phyloP scores from a whole-genome alignment of 2,888 invertebrate species.

The Psococerastis gibbosa region DNA sequence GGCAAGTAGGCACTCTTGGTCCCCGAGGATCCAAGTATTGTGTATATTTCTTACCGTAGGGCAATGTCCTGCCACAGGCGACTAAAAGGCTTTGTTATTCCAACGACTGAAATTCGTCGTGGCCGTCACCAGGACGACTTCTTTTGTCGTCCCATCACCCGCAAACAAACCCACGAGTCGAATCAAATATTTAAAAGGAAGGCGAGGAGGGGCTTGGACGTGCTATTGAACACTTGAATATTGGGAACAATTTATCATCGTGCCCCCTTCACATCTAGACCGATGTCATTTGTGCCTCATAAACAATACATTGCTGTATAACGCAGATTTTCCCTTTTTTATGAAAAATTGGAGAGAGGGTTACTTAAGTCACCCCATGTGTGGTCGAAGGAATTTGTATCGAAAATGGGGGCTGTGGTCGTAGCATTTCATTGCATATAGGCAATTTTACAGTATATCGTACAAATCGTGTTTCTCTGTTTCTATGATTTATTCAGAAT shows the following conservation, averaged over 20 bases:
- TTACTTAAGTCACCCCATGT: background rate
- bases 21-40: no score
- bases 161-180: background rate
- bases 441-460: no score
- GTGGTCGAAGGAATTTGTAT: background rate
- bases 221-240: background rate
- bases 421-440: no score
- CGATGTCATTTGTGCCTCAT: conserved; percentile 9
- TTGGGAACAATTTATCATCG: background rate
- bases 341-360: background rate
- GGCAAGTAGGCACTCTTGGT: no score
- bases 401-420: no score
- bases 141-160: background rate
- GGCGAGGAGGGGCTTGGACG: background rate
- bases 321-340: background rate
- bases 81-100: background rate
- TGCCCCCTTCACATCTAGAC: background rate
- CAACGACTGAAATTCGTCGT: background rate
- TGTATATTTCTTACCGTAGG: no score
- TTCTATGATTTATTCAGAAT: no score
- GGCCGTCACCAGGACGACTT: background rate
- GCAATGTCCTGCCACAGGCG: background rate
- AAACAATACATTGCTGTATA: conserved; percentile 8
- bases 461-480: no score
- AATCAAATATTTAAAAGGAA: background rate